Conservation (phyloP, 1,140 invertebrate genomes). For the Conus betulinus region DNA sequence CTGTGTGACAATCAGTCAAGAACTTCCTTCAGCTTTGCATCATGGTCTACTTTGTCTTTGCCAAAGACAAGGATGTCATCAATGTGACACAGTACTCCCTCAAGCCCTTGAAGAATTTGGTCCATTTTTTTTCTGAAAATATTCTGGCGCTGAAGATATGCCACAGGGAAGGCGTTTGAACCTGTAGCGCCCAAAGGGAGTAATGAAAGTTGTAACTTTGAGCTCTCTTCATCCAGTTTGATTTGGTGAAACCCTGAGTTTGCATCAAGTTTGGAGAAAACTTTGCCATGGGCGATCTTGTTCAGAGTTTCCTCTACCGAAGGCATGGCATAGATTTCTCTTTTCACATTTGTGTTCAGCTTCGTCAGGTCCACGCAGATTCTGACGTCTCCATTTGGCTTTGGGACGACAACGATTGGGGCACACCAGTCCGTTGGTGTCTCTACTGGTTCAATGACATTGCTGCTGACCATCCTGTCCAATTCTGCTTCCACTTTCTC, state of each 20-base stretch:
- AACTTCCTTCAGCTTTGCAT: constrained; percentile 47
- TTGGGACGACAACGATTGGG: background rate
- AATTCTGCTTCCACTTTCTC: too few relatives aligned
- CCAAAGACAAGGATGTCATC: constrained; percentile 64
- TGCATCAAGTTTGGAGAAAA: constrained; percentile 42
- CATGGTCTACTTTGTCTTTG: constrained; percentile 50
- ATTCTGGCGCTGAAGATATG: constrained; percentile 17
- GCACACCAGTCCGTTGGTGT: constrained; percentile 14
- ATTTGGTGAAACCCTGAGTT: constrained; percentile 44
- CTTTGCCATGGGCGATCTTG: constrained; percentile 14
- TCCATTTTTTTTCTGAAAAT: constrained; percentile 44
- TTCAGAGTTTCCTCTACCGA: background rate
- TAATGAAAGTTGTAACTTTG: constrained; percentile 70
- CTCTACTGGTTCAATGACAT: too few relatives aligned
- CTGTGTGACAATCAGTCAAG: constrained; percentile 50
- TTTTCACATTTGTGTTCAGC: background rate
- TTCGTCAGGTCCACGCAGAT: constrained; percentile 1
- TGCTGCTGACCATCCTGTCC: too few relatives aligned
- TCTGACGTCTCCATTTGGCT: background rate
- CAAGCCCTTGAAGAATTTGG: constrained; percentile 38
- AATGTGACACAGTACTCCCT: constrained; percentile 33
- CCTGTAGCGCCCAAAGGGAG: constrained; percentile 56
- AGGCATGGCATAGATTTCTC: constrained; percentile 10
- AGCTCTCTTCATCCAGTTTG: constrained; percentile 40
- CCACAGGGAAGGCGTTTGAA: constrained; percentile 43